Conservation (phyloP, 1,140 invertebrate species). For the Tetraneura akinire region DNA sequence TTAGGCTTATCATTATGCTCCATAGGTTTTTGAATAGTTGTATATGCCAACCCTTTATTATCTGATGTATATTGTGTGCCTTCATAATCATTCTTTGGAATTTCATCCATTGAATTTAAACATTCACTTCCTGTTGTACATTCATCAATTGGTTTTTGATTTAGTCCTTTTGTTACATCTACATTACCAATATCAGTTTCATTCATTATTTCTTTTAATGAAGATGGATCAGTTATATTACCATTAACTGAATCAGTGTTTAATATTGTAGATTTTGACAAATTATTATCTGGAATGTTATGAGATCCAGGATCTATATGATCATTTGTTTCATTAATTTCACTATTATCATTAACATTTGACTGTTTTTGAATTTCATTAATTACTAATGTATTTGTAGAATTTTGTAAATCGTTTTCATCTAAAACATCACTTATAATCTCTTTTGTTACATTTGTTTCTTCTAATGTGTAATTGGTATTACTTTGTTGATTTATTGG, state of each 20-base stretch:
- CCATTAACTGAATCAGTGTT: neutral
- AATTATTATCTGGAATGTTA: neutral
- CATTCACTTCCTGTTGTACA: constrained; percentile 15
- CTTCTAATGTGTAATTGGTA: neutral
- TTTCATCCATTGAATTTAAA: neutral
- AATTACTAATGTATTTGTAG: neutral
- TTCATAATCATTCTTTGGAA: neutral
- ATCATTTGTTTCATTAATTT: neutral
- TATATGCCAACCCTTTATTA: neutral
- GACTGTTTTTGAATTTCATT: constrained; percentile 6
- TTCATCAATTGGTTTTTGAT: constrained; percentile 20
- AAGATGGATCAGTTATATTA: neutral
- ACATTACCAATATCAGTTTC: neutral
- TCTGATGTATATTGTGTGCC: neutral
- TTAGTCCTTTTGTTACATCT: neutral
- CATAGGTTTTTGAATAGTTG: neutral
- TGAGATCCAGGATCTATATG: neutral
- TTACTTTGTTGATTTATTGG: neutral
- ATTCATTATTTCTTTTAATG: neutral
- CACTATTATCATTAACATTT: too few relatives aligned
- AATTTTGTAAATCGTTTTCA: neutral
- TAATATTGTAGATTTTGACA: neutral
- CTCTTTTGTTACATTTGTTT: neutral
- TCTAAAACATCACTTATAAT: neutral
- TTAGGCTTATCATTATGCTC: constrained; percentile 7